phyloP scores from a whole-genome alignment of 2,113 vertebrate species.

The Stercorarius parasiticus region DNA sequence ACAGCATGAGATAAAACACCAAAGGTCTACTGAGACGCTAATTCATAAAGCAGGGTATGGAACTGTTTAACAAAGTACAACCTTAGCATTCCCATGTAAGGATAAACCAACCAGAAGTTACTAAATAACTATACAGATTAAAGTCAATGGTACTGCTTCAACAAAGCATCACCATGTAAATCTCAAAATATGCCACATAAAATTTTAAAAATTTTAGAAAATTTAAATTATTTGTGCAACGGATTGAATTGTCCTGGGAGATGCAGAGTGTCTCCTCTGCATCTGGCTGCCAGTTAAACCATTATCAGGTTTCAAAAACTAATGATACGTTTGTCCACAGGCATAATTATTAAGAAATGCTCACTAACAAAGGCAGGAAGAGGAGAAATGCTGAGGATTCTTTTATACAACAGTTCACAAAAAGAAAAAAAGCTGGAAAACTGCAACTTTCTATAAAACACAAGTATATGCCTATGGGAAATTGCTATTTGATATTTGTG shows the following conservation, averaged over 20 bases:
- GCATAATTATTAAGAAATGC: neutral
- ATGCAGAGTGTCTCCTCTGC: neutral
- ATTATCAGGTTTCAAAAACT: neutral
- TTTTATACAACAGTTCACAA: neutral
- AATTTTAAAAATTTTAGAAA: neutral
- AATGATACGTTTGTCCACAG: fast-evolving
- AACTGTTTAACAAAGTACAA: neutral
- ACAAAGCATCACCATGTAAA: neutral
- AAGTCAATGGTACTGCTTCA: neutral
- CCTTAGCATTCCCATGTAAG: neutral
- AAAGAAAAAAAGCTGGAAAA: neutral
- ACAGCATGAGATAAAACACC: neutral
- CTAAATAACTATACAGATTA: neutral
- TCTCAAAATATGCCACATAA: neutral
- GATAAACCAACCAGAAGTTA: neutral
- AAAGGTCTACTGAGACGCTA: neutral
- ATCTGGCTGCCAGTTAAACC: neutral
- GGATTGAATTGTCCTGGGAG: neutral
- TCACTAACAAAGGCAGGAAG: neutral
- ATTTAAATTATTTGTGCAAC: neutral
- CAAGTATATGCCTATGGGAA: neutral
- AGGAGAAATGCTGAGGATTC: neutral
- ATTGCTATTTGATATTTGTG: fast-evolving
- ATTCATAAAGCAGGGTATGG: neutral
- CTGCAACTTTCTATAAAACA: neutral